A percentile compares a stretch with the other conserved stretches of the same genome.
These are phyloP conservation scores for Lucilia sericata DNA, from an alignment of 1,140 invertebrate species.

Conservation along the genomic window DNA sequence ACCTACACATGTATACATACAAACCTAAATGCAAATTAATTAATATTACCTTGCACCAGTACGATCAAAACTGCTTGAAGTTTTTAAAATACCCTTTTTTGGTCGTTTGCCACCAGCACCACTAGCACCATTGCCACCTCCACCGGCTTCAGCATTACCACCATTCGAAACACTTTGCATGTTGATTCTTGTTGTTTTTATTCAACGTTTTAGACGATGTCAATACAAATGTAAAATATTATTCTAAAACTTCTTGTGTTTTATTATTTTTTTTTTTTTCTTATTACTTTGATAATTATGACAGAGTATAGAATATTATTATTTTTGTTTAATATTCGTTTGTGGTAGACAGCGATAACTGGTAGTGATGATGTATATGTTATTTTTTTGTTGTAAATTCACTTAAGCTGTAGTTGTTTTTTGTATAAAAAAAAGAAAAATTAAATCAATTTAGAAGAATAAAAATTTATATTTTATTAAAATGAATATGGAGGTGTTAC, in stretches of 20 bases:
- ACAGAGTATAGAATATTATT: not conserved
- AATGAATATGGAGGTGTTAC: conserved; percentile 10
- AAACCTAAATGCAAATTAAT: not conserved
- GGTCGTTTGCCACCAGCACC: conserved; percentile 68
- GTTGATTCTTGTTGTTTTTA: not conserved
- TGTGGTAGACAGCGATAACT: not conserved
- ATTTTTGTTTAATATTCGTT: not conserved
- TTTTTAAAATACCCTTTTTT: conserved; percentile 92
- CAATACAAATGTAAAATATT: not conserved
- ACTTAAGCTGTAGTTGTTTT: not conserved
- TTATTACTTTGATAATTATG: not conserved
- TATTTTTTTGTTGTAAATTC: not conserved
- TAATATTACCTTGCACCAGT: conserved; percentile 66
- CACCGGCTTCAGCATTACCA: not conserved
- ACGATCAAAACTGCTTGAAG: conserved; percentile 88
- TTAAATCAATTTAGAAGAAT: not conserved
- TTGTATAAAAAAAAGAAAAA: not conserved
- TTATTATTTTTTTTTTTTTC: not conserved
- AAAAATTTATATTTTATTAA: not conserved
- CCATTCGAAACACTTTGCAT: conserved; percentile 42
- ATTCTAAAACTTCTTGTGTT: not conserved
- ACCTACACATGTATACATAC: not conserved
- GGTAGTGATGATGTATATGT: not conserved
- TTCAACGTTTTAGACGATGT: not conserved
- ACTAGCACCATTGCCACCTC: not conserved